Evolutionary conservation across 2,888 invertebrate genomes (phyloP).

Genomic region (Pteria penguin): DNA sequence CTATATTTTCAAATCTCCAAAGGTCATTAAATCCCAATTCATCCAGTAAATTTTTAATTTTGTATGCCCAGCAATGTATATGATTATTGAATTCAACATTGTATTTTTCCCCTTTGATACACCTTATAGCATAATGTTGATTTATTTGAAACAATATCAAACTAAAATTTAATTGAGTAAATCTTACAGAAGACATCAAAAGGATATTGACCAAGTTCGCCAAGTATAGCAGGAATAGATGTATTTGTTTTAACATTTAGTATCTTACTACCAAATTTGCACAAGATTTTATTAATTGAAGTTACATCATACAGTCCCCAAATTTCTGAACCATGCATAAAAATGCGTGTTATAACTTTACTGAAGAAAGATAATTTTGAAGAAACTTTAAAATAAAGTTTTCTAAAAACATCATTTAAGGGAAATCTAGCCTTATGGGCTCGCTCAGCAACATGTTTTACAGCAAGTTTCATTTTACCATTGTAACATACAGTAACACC

Average conservation of each 20-base stretch:
- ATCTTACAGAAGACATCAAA: not conserved
- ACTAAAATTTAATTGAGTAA: not conserved
- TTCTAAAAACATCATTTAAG: not conserved
- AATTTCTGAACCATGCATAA: not conserved
- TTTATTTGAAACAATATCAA: not conserved
- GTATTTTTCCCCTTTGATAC: not conserved
- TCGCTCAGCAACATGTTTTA: conserved; percentile 6
- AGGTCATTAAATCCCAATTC: not conserved
- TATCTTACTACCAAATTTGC: not conserved
- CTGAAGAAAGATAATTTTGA: not conserved
- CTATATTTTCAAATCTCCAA: not conserved
- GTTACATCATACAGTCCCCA: not conserved
- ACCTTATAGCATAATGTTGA: not conserved
- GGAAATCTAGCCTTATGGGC: conserved; percentile 17
- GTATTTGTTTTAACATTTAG: not conserved
- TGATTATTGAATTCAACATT: not conserved
- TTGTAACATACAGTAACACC: conserved; percentile 2
- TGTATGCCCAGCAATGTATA: not conserved
- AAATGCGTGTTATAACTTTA: not conserved
- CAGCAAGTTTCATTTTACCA: conserved; percentile 12
- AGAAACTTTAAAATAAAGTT: not conserved
- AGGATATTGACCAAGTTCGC: conserved; percentile 8
- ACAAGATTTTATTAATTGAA: not conserved
- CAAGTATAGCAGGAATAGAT: not conserved
- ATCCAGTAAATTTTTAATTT: not conserved